These are phyloP conservation scores for Melopsittacus undulatus DNA, from an alignment of 2,797 vertebrate species.

Conservation along the genomic window DNA sequence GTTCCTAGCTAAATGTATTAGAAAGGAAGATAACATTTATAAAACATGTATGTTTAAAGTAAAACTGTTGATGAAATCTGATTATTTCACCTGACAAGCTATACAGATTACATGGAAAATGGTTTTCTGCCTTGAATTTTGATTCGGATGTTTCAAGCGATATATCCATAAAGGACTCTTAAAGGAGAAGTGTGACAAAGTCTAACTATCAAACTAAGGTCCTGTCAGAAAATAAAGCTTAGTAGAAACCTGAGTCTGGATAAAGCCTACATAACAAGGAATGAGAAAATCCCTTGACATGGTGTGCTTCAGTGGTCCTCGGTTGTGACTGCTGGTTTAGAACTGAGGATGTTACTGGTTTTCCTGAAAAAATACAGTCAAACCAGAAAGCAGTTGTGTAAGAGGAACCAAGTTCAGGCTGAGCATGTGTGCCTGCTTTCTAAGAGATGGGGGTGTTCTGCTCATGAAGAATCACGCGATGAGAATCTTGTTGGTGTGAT, in stretches of 20 bases:
- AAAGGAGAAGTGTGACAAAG: neutral
- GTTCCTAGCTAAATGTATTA: neutral
- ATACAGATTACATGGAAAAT: neutral
- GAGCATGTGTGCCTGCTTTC: neutral
- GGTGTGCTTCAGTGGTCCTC: neutral
- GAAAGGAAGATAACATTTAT: neutral
- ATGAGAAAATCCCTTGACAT: neutral
- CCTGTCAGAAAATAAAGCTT: neutral
- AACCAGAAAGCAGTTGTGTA: neutral
- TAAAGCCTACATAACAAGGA: neutral
- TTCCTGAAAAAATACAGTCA: neutral
- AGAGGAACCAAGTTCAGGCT: neutral
- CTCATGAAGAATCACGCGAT: neutral
- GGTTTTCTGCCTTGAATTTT: neutral
- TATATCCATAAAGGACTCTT: neutral
- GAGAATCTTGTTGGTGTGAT: neutral
- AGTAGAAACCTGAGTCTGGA: neutral
- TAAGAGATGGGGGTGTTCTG: neutral
- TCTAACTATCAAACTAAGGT: neutral
- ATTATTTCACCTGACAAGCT: neutral
- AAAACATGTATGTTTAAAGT: neutral
- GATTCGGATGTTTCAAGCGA: neutral
- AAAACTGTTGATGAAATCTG: neutral
- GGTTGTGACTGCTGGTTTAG: neutral
- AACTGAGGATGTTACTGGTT: neutral